Base-by-base conservation (phyloP, 1,140 invertebrate species). In the Drosophila biarmipes region DNA sequence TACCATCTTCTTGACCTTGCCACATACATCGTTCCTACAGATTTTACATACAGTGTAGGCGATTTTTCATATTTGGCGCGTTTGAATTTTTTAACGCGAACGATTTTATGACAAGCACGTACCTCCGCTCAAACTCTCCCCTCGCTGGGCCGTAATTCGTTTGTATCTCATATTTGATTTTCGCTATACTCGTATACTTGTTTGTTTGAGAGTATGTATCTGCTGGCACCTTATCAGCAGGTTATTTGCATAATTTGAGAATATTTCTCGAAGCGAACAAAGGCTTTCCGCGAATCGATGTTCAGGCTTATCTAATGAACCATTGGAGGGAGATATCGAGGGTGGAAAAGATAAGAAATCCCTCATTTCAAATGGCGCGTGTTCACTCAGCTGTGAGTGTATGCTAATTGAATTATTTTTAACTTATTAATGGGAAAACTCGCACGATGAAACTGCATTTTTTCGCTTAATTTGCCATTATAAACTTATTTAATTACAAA, bases 211-310 rank as follows among this genome's bases (percentile, higher is more conserved):
- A 7, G 24, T 67, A 27, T 35, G 40, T 40, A 42, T 71, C 63
- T 64, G 49, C 77, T 82, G 67, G 72, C 76, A 86, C 73, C 78
- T 86, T 87, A 81, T 86, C 78, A 75, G 64, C 66, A 45, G 51
- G 69, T 67, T 71, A 85, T 85, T 85, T 85, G 66, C 80, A 68
- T 78, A 69, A 62, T 76, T 77, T 84, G 31, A 34, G 29, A 79
- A 74, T 68, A 53, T 49, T 55, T 24, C 12, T 46, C 17, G 27
- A 45, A 35, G 56, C 8, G 11, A 17, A 24, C 17, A 37, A 42
- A 42, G 42, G 56, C 45, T 61, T 85, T 73, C 29, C 51, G 11
- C 19, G 64, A 42, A 59, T 51, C 66, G 21, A 72, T 48, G 62
- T 49, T 69, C 29, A 6, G 40, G 27, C 29, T 75, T 40, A 59